Evolutionary conservation across 2,888 invertebrate genomes (phyloP).

Genomic region (Leptinotarsa juncta): DNA sequence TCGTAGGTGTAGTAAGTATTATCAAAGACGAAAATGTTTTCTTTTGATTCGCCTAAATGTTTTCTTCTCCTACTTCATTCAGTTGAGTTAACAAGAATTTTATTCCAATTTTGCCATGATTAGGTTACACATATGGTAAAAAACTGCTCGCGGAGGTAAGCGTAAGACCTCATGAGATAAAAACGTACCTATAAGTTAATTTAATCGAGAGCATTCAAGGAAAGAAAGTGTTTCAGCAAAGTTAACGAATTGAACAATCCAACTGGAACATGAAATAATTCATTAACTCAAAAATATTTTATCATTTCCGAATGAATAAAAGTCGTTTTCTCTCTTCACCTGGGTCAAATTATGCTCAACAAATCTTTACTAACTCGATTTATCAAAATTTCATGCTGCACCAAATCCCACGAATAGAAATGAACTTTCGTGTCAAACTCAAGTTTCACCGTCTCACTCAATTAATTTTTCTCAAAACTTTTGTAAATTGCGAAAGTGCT

Average conservation of each 20-base stretch:
- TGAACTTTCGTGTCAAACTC: conserved; percentile 23
- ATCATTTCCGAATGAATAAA: not conserved
- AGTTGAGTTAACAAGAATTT: too few relatives aligned
- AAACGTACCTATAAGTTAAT: too few relatives aligned
- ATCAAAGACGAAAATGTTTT: too few relatives aligned
- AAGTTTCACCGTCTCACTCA: conserved; percentile 22
- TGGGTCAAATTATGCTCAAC: not conserved
- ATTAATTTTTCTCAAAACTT: conserved; percentile 27
- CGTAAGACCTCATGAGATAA: too few relatives aligned
- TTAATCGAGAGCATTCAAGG: too few relatives aligned
- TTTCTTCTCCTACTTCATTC: too few relatives aligned
- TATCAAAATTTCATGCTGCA: conserved; percentile 27
- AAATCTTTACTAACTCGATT: conserved; percentile 10
- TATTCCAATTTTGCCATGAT: too few relatives aligned
- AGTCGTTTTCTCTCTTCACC: not conserved
- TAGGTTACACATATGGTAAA: too few relatives aligned
- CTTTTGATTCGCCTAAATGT: too few relatives aligned
- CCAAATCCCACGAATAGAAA: conserved; percentile 13
- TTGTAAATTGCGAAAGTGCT: conserved; percentile 15
- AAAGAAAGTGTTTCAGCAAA: too few relatives aligned
- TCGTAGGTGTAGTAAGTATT: too few relatives aligned
- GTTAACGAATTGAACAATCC: not conserved
- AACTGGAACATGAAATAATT: not conserved
- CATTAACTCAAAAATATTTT: not conserved
- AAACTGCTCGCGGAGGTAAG: too few relatives aligned